Evolutionary conservation across 1,140 invertebrate genomes (phyloP).

Genomic region (Procambarus virginalis): DNA sequence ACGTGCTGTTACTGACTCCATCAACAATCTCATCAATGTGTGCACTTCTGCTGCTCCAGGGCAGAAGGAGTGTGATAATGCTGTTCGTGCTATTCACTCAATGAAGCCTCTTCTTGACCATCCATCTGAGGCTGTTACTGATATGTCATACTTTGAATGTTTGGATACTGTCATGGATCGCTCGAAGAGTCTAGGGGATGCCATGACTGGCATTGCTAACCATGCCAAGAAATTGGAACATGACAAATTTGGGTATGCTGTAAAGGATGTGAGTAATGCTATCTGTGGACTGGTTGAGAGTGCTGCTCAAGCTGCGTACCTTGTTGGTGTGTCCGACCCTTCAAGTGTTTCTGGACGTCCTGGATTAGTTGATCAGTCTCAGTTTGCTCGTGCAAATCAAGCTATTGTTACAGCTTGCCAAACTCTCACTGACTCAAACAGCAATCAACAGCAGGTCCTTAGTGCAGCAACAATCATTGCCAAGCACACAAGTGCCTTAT

Average conservation of each 20-base stretch:
- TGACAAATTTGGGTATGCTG: slow-evolving; percentile 90
- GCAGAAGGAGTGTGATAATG: slow-evolving; percentile 97
- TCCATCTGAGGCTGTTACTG: slow-evolving; percentile 90
- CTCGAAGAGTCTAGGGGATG: slow-evolving; percentile 89
- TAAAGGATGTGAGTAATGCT: slow-evolving; percentile 87
- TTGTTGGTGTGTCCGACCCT: slow-evolving; percentile 94
- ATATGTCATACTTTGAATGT: slow-evolving; percentile 94
- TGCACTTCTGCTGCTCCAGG: slow-evolving; percentile 89
- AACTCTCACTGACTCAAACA: slow-evolving; percentile 83
- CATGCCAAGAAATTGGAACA: slow-evolving; percentile 91
- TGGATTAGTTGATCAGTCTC: slow-evolving; percentile 93
- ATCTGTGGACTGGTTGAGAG: slow-evolving; percentile 96
- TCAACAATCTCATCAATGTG: slow-evolving; percentile 90
- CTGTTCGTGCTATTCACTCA: slow-evolving; percentile 93
- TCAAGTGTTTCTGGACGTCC: slow-evolving; percentile 91
- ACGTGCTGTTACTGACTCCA: slow-evolving; percentile 90
- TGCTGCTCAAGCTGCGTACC: slow-evolving; percentile 93
- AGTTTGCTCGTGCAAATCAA: slow-evolving; percentile 89
- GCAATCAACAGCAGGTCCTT: slow-evolving; percentile 89
- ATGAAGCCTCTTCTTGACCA: slow-evolving; percentile 88
- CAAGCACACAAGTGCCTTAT: slow-evolving; percentile 96
- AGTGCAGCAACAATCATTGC: slow-evolving; percentile 95
- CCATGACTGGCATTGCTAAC: slow-evolving; percentile 95
- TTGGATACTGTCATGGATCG: slow-evolving; percentile 95
- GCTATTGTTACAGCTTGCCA: slow-evolving; percentile 92